A percentile compares a stretch with the other conserved stretches of the same genome.
phyloP scores from a whole-genome alignment of 2,113 vertebrate genomes.

The Pteruthius melanotis region DNA sequence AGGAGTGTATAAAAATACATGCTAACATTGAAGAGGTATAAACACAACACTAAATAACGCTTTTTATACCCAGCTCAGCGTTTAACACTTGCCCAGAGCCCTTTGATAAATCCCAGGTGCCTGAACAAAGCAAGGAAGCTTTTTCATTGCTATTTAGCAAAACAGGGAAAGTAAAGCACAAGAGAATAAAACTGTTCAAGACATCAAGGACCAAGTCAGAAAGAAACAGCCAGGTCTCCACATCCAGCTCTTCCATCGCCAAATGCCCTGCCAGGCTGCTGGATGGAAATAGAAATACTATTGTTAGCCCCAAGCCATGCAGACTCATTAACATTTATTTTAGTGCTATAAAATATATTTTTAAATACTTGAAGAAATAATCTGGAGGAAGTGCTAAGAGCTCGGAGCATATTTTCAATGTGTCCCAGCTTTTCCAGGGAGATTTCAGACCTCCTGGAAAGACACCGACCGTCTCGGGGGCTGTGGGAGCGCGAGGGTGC shows the following conservation, averaged over 20 bases:
- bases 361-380: conserved; percentile 36
- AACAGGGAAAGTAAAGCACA: not conserved
- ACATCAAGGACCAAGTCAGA: not conserved
- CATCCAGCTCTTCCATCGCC: not conserved
- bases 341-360: conserved; percentile 26
- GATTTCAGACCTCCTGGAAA: not conserved
- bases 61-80: not conserved
- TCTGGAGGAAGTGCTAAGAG: conserved; percentile 49
- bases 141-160: not conserved
- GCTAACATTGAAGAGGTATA: not conserved
- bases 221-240: not conserved
- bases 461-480: fast-evolving
- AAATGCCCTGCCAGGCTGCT: not conserved
- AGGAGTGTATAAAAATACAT: not conserved
- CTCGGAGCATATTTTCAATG: not conserved
- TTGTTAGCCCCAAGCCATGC: not conserved
- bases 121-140: conserved; percentile 9
- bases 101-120: not conserved
- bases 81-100: not conserved
- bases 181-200: not conserved
- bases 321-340: conserved; percentile 36
- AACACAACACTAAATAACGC: not conserved
- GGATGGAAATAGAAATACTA: conserved; percentile 17
- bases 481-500: fast-evolving
- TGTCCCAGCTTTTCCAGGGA: not conserved